Evolutionary conservation across 2,888 invertebrate species (phyloP).

Genomic region (Clepsis dumicolana): DNA sequence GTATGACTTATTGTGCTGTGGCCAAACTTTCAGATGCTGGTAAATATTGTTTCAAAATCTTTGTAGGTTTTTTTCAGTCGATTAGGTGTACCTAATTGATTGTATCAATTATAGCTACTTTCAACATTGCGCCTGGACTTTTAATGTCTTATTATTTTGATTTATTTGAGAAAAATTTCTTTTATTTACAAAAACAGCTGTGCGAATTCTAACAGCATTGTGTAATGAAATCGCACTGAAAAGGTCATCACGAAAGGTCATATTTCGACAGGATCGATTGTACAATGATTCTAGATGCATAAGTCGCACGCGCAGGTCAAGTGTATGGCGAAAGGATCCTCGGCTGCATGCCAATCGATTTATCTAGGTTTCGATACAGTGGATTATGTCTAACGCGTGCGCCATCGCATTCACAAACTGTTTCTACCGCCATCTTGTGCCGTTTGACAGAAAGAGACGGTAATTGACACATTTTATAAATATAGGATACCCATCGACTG

Average conservation of each 20-base stretch:
- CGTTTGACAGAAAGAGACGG: not conserved
- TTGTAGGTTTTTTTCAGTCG: too few species aligned
- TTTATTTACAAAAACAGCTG: not conserved
- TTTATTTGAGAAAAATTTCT: too few species aligned
- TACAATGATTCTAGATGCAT: slow-evolving; percentile 12
- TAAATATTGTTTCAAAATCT: too few species aligned
- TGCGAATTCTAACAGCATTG: slow-evolving; percentile 17
- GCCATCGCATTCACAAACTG: too few species aligned
- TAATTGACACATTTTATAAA: too few species aligned
- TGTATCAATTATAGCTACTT: too few species aligned
- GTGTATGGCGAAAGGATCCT: slow-evolving; percentile 36
- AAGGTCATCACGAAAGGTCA: slow-evolving; percentile 38
- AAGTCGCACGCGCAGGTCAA: slow-evolving; percentile 31
- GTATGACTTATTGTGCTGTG: too few species aligned
- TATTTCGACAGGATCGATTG: slow-evolving; percentile 34
- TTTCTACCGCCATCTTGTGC: not conserved
- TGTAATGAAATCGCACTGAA: slow-evolving; percentile 19
- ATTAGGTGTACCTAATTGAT: too few species aligned
- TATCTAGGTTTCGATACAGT: slow-evolving; percentile 3
- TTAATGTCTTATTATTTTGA: too few species aligned
- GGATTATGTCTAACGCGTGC: not conserved
- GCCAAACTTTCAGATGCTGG: too few species aligned
- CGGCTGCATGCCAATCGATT: slow-evolving; percentile 33
- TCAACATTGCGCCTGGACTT: too few species aligned
- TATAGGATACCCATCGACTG: too few species aligned